These are phyloP conservation scores for Pocillopora grandis DNA, from an alignment of 92 coral and sea anemone genomes.

Conservation along the genomic window DNA sequence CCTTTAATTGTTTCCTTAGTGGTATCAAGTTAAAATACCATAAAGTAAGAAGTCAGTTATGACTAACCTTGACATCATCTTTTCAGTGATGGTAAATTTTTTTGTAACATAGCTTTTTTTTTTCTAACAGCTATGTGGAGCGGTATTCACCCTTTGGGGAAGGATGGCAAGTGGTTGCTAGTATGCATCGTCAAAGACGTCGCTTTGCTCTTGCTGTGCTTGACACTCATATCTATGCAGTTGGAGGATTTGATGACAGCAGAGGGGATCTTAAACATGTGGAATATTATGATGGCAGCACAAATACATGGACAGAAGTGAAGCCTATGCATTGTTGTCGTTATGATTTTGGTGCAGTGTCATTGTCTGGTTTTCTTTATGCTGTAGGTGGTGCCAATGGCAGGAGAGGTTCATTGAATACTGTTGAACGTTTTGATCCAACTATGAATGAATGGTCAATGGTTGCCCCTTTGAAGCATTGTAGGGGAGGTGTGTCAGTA, in stretches of 20 bases:
- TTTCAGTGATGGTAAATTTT: too few relatives aligned
- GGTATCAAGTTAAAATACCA: too few relatives aligned
- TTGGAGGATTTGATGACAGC: conserved; percentile 96
- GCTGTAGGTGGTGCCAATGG: conserved; percentile 99
- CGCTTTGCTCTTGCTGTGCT: conserved; percentile 89
- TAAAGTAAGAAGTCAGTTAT: too few relatives aligned
- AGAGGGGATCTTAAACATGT: conserved; percentile 83
- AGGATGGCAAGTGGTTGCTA: conserved; percentile 81
- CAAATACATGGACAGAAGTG: conserved; percentile 83
- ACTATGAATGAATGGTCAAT: conserved; percentile 73
- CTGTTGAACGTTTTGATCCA: conserved; percentile 95
- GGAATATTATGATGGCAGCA: conserved; percentile 75
- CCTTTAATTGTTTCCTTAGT: too few relatives aligned
- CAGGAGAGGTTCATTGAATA: conserved; percentile 83
- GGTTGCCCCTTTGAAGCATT: conserved; percentile 86
- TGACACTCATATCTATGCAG: conserved; percentile 76
- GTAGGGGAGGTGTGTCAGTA: conserved; percentile 92
- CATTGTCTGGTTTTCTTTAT: conserved; percentile 83
- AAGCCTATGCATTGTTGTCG: conserved; percentile 84
- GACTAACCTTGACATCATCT: too few relatives aligned
- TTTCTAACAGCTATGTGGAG: conserved; percentile 80
- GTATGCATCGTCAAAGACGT: conserved; percentile 90
- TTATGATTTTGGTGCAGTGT: conserved; percentile 92
- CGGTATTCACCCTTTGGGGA: conserved; percentile 88
- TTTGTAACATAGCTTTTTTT: background rate